phyloP scores from a whole-genome alignment of 2,888 invertebrate genomes.

The Cecidostiba fungosa region DNA sequence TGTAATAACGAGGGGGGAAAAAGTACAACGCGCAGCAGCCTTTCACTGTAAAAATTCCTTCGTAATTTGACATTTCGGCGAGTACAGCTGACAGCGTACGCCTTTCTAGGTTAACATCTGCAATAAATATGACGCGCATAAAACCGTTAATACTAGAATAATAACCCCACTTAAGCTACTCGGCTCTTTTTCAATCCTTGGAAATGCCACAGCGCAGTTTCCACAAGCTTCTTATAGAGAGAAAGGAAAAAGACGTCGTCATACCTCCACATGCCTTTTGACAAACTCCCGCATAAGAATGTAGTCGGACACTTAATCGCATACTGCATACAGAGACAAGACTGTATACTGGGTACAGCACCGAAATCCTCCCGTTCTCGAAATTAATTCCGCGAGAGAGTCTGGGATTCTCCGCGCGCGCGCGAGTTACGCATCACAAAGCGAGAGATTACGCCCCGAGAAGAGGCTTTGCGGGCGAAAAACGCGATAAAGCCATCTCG shows the following conservation, averaged over 20 bases:
- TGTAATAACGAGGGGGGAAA: neutral
- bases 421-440: neutral
- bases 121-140: conserved; percentile 2
- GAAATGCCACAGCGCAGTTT: neutral
- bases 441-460: neutral
- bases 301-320: neutral
- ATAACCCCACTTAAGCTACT: neutral
- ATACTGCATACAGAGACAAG: neutral
- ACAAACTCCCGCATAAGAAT: neutral
- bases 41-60: neutral
- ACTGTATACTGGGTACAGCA: neutral
- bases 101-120: neutral
- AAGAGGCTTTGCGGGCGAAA: neutral
- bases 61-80: neutral
- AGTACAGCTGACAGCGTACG: neutral
- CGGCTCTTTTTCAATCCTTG: neutral
- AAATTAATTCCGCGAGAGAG: neutral
- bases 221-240: neutral
- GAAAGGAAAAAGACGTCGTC: neutral
- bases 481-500: conserved; percentile 11
- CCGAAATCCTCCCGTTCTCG: neutral
- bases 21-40: neutral
- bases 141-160: neutral
- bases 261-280: too few species aligned
- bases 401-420: neutral